These are phyloP conservation scores for Cheilosia variabilis DNA, from an alignment of 2,888 invertebrate species.

Conservation along the genomic window DNA sequence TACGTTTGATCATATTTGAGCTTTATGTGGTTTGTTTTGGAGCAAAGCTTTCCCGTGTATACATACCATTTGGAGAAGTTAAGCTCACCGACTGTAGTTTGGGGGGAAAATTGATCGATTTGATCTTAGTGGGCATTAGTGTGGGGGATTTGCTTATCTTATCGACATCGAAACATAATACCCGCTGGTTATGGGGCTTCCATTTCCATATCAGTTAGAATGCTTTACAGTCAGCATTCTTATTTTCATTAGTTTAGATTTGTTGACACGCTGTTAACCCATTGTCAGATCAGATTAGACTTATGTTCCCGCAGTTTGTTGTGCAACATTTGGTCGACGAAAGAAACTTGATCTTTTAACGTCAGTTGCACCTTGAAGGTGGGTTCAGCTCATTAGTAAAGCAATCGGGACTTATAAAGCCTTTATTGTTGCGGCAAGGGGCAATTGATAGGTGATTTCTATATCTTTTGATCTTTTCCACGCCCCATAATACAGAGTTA, in stretches of 20 bases:
- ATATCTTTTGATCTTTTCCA: background rate
- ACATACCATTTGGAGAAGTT: background rate
- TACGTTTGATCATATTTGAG: slow-evolving; percentile 3
- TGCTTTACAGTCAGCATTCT: slow-evolving; percentile 5
- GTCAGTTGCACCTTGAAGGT: background rate
- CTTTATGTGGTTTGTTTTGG: slow-evolving; percentile 11
- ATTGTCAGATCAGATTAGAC: slow-evolving; percentile 28
- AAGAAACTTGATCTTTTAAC: background rate
- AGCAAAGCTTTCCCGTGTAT: slow-evolving; percentile 20
- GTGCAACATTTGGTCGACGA: background rate
- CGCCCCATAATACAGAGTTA: no score
- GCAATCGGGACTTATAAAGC: background rate
- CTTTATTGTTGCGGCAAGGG: no score
- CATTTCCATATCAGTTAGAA: slow-evolving; percentile 38
- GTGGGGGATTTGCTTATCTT: background rate
- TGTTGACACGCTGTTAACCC: slow-evolving; percentile 24
- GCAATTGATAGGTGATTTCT: no score
- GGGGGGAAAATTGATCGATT: background rate
- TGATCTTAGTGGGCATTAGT: slow-evolving; percentile 3
- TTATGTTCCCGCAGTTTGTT: background rate
- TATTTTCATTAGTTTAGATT: slow-evolving; percentile 8
- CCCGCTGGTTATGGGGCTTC: slow-evolving; percentile 13
- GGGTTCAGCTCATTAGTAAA: background rate
- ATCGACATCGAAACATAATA: slow-evolving; percentile 17
- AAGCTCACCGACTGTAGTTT: background rate